Evolutionary conservation across 2,888 invertebrate species (phyloP), one percentile per base, ranked within the genome.

Genomic region (Lepidonotus clava): DNA sequence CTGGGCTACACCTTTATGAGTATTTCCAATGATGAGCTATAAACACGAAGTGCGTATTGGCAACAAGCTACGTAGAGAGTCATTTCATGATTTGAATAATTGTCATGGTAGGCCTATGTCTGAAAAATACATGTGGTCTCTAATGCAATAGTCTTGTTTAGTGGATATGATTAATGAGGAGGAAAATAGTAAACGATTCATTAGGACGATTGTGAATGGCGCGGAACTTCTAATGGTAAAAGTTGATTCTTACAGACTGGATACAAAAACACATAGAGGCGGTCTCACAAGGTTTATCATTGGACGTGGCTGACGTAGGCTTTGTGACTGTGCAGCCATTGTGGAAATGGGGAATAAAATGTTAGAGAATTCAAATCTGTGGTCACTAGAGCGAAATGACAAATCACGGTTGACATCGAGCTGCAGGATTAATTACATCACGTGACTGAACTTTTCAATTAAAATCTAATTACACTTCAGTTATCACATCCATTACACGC

Each of bases 401-500:
- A 66, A 66, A 71, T 71, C 71, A 71, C 71, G 71, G 36, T 38
- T 36, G 71, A 71, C 71, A 71, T 34, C 18, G 8, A 71, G 6
- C 71, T 28, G 36, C 34, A 18, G 36, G 21, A 71, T 71, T 71
- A 71, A 71, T 71, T 71, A 71, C 38, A 71, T 71, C 80, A 80
- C 80, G 51, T 80, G 46, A 51, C 21, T 80, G 80, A 46, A 46
- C 41, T 80, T 80, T 80, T 80, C 80, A 46, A 80, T 80, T 80
- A 80, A 41, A 80, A 46, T 80, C 80, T 80, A 80, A 80, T 80
- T 80, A 80, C 80, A 46, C 46, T 80, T 46, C 46, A 1, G 80
- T 80, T 80, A 80, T 80, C 80, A 80, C 28, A 80, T 80, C 80
- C 80, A 80, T 80, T 32, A 80, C 80, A 46, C 51, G 46, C 51